Evolutionary conservation across 2,888 invertebrate genomes (phyloP).

Genomic region (Nemoura dubitans): DNA sequence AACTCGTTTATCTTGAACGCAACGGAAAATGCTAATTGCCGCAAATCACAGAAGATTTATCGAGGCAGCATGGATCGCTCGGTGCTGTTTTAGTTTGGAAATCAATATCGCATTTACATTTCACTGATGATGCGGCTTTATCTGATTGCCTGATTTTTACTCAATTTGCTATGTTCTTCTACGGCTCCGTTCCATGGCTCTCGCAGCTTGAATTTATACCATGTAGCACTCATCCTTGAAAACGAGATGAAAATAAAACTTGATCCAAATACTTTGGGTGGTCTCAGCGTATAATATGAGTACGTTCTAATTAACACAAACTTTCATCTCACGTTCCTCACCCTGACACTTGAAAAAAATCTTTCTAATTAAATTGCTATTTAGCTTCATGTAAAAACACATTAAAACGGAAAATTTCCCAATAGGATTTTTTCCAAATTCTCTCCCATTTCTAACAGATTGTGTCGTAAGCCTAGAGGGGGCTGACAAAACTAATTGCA

Average conservation of each 20-base stretch:
- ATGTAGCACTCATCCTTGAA: background rate
- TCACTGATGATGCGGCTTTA: background rate
- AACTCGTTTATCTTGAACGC: slow-evolving; percentile 18
- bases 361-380: background rate
- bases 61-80: background rate
- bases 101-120: slow-evolving; percentile 12
- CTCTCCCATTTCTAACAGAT: slow-evolving; percentile 34
- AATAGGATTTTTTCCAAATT: slow-evolving; percentile 1
- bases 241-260: background rate
- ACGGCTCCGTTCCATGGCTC: background rate
- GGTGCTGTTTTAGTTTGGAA: background rate
- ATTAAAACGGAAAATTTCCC: background rate
- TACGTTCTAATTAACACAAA: slow-evolving; percentile 5
- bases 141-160: background rate
- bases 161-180: no score
- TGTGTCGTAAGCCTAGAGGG: slow-evolving; percentile 16
- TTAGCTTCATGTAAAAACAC: slow-evolving; percentile 16
- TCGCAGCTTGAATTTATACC: background rate
- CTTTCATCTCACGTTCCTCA: background rate
- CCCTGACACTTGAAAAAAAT: background rate
- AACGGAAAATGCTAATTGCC: slow-evolving; percentile 29
- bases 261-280: background rate
- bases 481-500: slow-evolving; percentile 29
- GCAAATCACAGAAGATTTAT: slow-evolving; percentile 24
- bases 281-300: background rate